A percentile compares a stretch with the other conserved stretches of the same genome.
Conservation (phyloP, 2,113 vertebrate genomes). For the Polypterus bichir region DNA sequence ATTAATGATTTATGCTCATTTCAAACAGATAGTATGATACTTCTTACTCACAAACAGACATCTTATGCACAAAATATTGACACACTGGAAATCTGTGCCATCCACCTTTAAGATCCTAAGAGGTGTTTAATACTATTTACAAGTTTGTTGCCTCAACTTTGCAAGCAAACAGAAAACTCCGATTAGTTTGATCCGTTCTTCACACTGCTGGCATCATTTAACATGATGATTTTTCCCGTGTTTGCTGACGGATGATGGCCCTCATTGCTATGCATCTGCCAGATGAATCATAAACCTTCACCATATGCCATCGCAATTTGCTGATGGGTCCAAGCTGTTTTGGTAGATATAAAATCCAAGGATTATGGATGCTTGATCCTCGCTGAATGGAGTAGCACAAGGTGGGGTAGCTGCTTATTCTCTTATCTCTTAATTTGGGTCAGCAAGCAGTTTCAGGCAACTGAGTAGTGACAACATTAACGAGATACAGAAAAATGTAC, state of each 20-base stretch:
- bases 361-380: constrained; percentile 79
- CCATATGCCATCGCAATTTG: constrained; percentile 97
- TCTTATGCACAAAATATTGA: too few species aligned
- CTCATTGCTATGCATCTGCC: constrained; percentile 76
- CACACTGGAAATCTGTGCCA: too few species aligned
- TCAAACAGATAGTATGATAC: too few species aligned
- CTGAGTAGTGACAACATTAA: constrained; percentile 5
- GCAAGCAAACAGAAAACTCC: constrained; percentile 35
- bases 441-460: constrained; percentile 22
- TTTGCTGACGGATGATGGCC: constrained; percentile 73
- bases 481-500: not conserved
- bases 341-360: constrained; percentile 84
- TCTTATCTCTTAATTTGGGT: constrained; percentile 45
- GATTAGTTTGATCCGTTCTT: constrained; percentile 32
- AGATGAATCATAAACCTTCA: constrained; percentile 98
- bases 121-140: constrained; percentile 25
- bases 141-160: constrained; percentile 35
- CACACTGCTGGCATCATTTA: constrained; percentile 40
- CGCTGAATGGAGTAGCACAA: constrained; percentile 49
- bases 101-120: constrained; percentile 8
- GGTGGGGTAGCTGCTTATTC: constrained; percentile 37
- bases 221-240: constrained; percentile 54
- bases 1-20: too few species aligned
- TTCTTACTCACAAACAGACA: too few species aligned
- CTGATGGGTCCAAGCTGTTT: constrained; percentile 99